phyloP scores from a whole-genome alignment of 2,888 invertebrate genomes.

The Cabera pusaria region DNA sequence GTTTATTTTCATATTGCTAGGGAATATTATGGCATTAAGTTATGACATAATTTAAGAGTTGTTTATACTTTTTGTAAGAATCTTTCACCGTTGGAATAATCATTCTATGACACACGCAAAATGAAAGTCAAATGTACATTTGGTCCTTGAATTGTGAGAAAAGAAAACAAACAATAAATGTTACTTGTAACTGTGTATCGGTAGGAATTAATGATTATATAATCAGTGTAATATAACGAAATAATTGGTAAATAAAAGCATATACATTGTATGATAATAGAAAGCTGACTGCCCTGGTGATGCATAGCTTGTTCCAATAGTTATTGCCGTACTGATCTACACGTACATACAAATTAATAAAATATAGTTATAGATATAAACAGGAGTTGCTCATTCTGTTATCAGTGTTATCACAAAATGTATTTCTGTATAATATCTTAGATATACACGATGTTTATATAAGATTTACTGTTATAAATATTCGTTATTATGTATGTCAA shows the following conservation, averaged over 20 bases:
- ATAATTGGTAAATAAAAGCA: slow-evolving; percentile 6
- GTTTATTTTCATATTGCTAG: slow-evolving; percentile 14
- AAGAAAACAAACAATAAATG: slow-evolving; percentile 2
- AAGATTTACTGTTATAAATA: slow-evolving; percentile 13
- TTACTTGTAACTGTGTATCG: neutral
- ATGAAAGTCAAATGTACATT: neutral
- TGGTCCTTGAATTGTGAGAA: slow-evolving; percentile 5
- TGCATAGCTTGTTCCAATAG: slow-evolving; percentile 13
- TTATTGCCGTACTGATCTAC: slow-evolving; percentile 15
- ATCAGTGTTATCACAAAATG: slow-evolving; percentile 21
- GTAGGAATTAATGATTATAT: neutral
- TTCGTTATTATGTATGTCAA: slow-evolving; percentile 12
- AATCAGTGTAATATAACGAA: slow-evolving; percentile 10
- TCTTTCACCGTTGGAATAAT: slow-evolving; percentile 54
- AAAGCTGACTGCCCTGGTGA: slow-evolving; percentile 6
- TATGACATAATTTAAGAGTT: slow-evolving; percentile 67
- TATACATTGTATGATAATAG: slow-evolving; percentile 9
- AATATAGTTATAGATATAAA: slow-evolving; percentile 18
- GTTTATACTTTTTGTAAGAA: slow-evolving; percentile 66
- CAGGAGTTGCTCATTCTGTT: slow-evolving; percentile 26
- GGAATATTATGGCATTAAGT: slow-evolving; percentile 50
- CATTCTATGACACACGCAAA: slow-evolving; percentile 40
- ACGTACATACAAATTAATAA: slow-evolving; percentile 6
- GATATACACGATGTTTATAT: slow-evolving; percentile 17
- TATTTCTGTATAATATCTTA: slow-evolving; percentile 17